Conservation (phyloP, 1,140 invertebrate genomes). For the Steinernema khuongi region DNA sequence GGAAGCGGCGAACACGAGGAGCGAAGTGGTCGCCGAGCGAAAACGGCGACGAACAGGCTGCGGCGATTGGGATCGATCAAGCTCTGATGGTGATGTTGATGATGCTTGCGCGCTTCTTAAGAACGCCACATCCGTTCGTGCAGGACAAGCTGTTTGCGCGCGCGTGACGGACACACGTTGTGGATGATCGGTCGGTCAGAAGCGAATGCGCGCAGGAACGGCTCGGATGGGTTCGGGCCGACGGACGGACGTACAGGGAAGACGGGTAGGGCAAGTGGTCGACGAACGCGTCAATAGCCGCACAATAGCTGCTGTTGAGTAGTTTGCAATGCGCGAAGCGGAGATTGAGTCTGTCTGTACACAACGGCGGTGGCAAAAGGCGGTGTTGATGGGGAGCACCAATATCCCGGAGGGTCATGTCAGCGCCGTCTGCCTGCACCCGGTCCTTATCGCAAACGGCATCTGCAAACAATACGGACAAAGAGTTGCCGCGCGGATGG, state of each 20-base stretch:
- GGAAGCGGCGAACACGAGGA: background rate
- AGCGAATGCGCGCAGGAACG: too few species aligned
- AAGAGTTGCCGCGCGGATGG: background rate
- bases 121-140: background rate
- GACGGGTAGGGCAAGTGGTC: background rate
- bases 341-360: background rate
- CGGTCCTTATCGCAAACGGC: background rate
- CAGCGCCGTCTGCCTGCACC: background rate
- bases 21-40: background rate
- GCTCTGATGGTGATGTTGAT: background rate
- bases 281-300: background rate
- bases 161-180: too few species aligned
- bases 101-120: constrained; percentile 3
- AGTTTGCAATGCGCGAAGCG: background rate
- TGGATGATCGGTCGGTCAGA: too few species aligned
- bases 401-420: background rate
- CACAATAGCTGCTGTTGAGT: background rate
- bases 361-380: background rate
- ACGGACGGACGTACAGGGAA: background rate
- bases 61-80: constrained; percentile 11
- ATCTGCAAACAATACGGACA: background rate
- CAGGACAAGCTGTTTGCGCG: background rate
- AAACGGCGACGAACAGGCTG: background rate
- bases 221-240: too few species aligned
- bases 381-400: background rate